Evolutionary conservation across 2,888 invertebrate genomes (phyloP).

Genomic region (Notodonta dromedarius): DNA sequence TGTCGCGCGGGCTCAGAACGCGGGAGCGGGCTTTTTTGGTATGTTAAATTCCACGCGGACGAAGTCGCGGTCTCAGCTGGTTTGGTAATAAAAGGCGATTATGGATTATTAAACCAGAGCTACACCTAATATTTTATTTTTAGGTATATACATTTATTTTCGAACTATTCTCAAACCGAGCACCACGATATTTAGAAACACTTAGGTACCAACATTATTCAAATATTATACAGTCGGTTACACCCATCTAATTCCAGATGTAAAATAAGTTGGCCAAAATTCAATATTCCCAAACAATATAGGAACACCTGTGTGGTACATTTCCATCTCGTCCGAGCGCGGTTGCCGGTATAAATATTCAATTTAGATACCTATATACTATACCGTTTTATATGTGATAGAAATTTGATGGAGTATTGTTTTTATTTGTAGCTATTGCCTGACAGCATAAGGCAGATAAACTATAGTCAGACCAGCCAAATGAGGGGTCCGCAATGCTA

Average conservation of each 20-base stretch:
- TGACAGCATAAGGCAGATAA: neutral
- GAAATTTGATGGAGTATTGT: neutral
- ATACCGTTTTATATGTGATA: neutral
- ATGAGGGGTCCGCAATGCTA: too few relatives aligned
- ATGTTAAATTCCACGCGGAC: too few relatives aligned
- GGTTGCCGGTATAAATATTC: conserved; percentile 62
- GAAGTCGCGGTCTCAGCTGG: too few relatives aligned
- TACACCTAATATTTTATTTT: neutral
- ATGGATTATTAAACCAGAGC: too few relatives aligned
- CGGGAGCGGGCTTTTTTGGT: too few relatives aligned
- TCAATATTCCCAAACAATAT: conserved; percentile 73
- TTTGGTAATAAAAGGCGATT: too few relatives aligned
- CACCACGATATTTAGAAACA: neutral
- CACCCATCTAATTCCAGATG: conserved; percentile 63
- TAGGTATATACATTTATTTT: neutral
- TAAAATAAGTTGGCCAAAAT: conserved; percentile 68
- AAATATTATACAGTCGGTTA: conserved; percentile 39
- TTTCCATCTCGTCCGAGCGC: conserved; percentile 27
- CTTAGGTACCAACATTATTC: conserved; percentile 35
- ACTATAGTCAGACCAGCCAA: neutral
- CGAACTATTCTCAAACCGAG: neutral
- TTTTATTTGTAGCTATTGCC: neutral
- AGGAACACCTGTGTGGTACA: conserved; percentile 54
- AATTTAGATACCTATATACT: conserved; percentile 51
- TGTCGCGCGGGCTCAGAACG: too few relatives aligned